Evolutionary conservation across 35 echinoderm and acorn worm genomes (phyloP).

Genomic region (Ptychodera flava): DNA sequence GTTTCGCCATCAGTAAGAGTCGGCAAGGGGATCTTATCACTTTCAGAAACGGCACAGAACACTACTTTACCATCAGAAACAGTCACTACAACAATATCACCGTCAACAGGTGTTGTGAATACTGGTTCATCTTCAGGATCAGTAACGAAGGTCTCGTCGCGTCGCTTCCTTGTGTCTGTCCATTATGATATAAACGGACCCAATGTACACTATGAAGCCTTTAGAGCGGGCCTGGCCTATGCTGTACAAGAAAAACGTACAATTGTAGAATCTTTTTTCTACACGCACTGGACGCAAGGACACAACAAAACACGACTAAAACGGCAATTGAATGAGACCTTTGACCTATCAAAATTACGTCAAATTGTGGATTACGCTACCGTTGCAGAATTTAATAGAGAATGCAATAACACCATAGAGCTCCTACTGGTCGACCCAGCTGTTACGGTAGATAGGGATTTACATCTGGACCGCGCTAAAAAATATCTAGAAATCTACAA

Average conservation of each 20-base stretch:
- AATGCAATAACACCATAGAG: neutral
- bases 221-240: neutral
- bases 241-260: neutral
- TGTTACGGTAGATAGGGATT: neutral
- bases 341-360: neutral
- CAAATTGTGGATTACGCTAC: neutral
- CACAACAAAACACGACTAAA: neutral
- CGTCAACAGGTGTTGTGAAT: too few species aligned
- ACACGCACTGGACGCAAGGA: neutral
- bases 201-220: neutral
- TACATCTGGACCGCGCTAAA: neutral
- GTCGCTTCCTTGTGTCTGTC: neutral
- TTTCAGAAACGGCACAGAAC: too few species aligned
- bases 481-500: neutral
- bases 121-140: too few species aligned
- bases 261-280: neutral
- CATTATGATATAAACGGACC: neutral
- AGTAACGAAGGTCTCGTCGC: too few species aligned
- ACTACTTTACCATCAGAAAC: too few species aligned
- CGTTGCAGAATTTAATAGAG: neutral
- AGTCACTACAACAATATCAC: too few species aligned
- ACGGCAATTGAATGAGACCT: neutral
- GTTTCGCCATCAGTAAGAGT: too few species aligned
- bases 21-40: too few species aligned
- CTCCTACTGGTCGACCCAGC: neutral